Base-by-base conservation (phyloP, 2,113 vertebrate species). In the Psittacula cyanocephala region DNA sequence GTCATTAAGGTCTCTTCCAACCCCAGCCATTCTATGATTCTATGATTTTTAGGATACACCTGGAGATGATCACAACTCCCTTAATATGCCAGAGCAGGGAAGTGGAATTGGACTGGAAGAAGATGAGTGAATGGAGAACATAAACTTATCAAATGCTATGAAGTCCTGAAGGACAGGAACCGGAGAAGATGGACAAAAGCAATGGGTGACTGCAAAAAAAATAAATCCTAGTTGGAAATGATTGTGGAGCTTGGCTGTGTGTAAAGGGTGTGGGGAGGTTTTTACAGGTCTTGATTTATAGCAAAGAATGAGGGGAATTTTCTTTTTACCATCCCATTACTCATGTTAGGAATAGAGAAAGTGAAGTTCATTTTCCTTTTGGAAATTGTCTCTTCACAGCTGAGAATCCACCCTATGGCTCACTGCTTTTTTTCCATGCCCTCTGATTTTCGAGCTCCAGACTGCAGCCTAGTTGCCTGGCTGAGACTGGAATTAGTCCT, bases 401-500 rank as follows among this genome's bases (percentile, higher is more conserved):
- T 89, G 79, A 94, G 79, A 89, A 92, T 86, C 60, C 29, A 81
- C 29, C 11, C 76, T 60, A 33, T 64, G 29, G 20, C 63, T 91
- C 19, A 18, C 57, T 72, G 71, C 80, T 95, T 96, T 94, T 77
- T 96, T 96, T 92, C 89, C 70, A 19, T 85, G 74, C 67, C 67
- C 57, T 91, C 67, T 82, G 63, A 79, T 92, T 92, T 63, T 85
- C 0, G 0, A 89, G 67, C 37, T 95, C 81, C 81, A 89, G 65
- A 95, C 76, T 92, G 81, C 88, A 79, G 75, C 52, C 25, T 91
- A 49, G 80, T 79, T 95, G 88, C 74, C 95, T 93, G 69, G 37
- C 77, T 95, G 89, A 89, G 94, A 80, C 57, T 65, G 47, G 91
- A 96, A 93, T 94, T 91, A 85, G 82, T 96, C 85, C 72, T 96